Conservation (phyloP, 2,797 vertebrate genomes). For the Emys orbicularis region DNA sequence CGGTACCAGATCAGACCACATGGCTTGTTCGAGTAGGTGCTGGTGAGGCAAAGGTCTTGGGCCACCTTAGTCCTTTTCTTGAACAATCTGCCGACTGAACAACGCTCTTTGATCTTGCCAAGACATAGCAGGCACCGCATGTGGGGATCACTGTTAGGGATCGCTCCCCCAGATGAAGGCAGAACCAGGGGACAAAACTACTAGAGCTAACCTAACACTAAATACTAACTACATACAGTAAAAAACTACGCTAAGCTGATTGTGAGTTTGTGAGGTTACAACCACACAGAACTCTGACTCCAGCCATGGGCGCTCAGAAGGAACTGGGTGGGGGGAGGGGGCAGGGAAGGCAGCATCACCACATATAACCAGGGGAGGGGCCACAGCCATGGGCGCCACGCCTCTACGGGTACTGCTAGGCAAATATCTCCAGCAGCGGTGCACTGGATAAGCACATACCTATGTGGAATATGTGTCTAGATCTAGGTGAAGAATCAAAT, state of each 20-base stretch:
- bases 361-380: background rate
- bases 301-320: background rate
- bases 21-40: too few relatives aligned
- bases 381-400: background rate
- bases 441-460: background rate
- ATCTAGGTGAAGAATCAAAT: conserved; percentile 24
- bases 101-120: too few relatives aligned
- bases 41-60: too few relatives aligned
- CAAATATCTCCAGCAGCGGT: background rate
- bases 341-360: too few relatives aligned
- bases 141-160: too few relatives aligned
- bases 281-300: background rate
- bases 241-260: background rate
- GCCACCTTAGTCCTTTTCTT: too few relatives aligned
- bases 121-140: too few relatives aligned
- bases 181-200: too few relatives aligned
- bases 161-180: too few relatives aligned
- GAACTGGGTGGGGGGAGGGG: background rate
- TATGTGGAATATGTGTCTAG: background rate
- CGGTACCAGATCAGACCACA: too few relatives aligned
- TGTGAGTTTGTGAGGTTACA: background rate
- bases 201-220: background rate
- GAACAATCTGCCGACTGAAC: too few relatives aligned
- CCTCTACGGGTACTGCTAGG: background rate
- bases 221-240: background rate